Conservation (phyloP, 2,888 invertebrate genomes). For the Euclidia mi region DNA sequence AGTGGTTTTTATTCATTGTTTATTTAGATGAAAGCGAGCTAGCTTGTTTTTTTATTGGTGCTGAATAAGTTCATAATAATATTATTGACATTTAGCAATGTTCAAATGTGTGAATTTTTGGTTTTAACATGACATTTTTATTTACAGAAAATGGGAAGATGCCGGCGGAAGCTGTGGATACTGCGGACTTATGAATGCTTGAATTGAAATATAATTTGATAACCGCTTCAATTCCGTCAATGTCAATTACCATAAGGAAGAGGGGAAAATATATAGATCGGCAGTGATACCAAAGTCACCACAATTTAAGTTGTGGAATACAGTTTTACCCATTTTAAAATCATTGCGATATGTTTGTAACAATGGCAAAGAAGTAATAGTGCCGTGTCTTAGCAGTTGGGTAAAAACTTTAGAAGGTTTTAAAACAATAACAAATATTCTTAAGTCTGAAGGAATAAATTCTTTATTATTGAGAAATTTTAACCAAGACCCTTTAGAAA, state of each 20-base stretch:
- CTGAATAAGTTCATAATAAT: too few species aligned
- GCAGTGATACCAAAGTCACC: conserved; percentile 8
- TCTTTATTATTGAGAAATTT: conserved; percentile 24
- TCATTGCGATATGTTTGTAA: background rate
- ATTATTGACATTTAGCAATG: too few species aligned
- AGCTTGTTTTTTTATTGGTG: too few species aligned
- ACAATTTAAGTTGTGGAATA: conserved; percentile 4
- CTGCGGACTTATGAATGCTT: conserved; percentile 6
- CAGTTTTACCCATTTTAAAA: background rate
- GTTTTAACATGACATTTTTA: too few species aligned
- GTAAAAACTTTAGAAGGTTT: background rate
- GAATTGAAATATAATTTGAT: too few species aligned
- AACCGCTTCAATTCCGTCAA: conserved; percentile 9
- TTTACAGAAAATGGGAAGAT: background rate
- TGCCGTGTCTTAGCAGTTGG: background rate
- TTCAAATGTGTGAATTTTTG: too few species aligned
- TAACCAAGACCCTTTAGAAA: conserved; percentile 28
- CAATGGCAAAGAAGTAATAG: background rate
- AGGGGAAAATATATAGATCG: conserved; percentile 6
- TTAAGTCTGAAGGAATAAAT: background rate
- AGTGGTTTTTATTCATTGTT: too few species aligned
- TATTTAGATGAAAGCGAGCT: too few species aligned
- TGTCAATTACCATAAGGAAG: too few species aligned
- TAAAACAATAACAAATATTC: too few species aligned
- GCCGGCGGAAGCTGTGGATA: conserved; percentile 6